Percentiles rank a stretch among this genome's conserved stretches.
phyloP scores from a whole-genome alignment of 2,797 vertebrate genomes.

The Chaetodon trifasciatus region DNA sequence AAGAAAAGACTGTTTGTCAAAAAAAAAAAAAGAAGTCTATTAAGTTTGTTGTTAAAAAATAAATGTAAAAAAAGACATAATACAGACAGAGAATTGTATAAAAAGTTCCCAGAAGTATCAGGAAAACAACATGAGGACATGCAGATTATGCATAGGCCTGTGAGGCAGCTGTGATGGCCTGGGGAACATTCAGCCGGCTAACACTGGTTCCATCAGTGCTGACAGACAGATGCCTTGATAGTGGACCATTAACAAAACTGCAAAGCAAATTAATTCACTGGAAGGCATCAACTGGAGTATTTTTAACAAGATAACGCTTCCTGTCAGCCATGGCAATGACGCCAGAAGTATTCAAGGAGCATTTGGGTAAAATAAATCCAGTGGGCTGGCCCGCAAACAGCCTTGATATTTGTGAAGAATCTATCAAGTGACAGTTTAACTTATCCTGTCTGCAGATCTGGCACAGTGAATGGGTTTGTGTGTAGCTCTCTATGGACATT shows the following conservation, averaged over 20 bases:
- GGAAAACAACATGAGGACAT: background rate
- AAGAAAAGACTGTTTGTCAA: too few species aligned
- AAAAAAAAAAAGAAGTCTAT: too few species aligned
- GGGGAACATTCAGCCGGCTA: background rate
- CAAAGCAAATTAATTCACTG: background rate
- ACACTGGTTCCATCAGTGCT: background rate
- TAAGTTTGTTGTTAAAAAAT: too few species aligned
- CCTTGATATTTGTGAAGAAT: background rate
- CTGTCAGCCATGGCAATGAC: background rate
- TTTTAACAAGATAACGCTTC: background rate
- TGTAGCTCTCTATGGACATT: constrained; percentile 4
- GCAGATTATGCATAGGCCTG: background rate
- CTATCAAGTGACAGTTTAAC: background rate
- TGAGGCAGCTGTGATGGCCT: background rate
- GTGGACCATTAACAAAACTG: background rate
- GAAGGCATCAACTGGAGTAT: background rate
- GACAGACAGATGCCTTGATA: background rate
- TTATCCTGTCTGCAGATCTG: background rate
- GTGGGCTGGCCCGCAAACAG: background rate
- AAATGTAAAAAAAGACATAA: too few species aligned
- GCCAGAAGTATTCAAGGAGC: background rate
- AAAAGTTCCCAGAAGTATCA: too few species aligned
- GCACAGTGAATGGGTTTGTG: background rate
- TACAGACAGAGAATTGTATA: too few species aligned
- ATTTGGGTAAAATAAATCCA: background rate